phyloP scores from a whole-genome alignment of 2,888 invertebrate species.

The Stenodera caucasica region DNA sequence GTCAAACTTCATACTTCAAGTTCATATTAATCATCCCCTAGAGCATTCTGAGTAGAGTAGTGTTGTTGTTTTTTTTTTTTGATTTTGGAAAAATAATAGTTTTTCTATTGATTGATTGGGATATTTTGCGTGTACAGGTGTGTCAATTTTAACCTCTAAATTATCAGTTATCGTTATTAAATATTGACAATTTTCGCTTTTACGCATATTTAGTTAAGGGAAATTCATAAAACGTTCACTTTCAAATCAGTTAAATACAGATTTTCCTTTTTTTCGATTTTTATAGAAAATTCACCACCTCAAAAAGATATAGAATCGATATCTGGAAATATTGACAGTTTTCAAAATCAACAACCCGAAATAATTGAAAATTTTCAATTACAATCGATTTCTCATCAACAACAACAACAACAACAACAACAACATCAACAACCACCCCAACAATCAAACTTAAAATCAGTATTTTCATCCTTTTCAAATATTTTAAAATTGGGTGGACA shows the following conservation, averaged over 20 bases:
- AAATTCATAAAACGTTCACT: not conserved
- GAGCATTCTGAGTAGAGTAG: too few species aligned
- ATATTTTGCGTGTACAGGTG: conserved; percentile 4
- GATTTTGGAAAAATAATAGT: not conserved
- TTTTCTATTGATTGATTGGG: not conserved
- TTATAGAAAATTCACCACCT: conserved; percentile 14
- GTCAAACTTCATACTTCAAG: too few species aligned
- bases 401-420: not conserved
- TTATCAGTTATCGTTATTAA: conserved; percentile 15
- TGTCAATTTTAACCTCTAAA: conserved; percentile 12
- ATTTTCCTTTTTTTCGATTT: conserved; percentile 12
- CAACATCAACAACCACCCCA: conserved; percentile 13
- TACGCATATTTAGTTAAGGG: not conserved
- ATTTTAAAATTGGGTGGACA: conserved; percentile 48
- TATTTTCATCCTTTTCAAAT: conserved; percentile 65
- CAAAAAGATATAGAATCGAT: not conserved
- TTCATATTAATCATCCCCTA: too few species aligned
- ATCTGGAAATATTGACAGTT: conserved; percentile 13
- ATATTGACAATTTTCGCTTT: conserved; percentile 14
- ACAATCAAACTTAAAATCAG: conserved; percentile 59
- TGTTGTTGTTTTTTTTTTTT: too few species aligned
- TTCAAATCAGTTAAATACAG: not conserved
- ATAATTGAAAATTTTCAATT: not conserved
- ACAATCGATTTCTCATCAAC: not conserved
- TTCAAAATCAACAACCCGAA: conserved; percentile 18